Evolutionary conservation across 1,140 invertebrate genomes (phyloP), one percentile per base, ranked within the genome.

Genomic region (Heliconius hermathena): DNA sequence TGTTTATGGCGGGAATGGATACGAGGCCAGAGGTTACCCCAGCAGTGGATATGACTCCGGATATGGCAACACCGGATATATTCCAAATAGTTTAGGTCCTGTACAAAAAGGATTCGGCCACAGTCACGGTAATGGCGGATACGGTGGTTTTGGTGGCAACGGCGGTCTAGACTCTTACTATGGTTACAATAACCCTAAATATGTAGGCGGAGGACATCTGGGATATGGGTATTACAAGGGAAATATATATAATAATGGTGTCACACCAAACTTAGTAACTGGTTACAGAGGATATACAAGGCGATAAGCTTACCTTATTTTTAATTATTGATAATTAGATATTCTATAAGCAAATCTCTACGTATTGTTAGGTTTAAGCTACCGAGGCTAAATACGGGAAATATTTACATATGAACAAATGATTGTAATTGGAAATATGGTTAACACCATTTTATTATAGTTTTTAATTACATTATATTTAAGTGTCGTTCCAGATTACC

Each of bases 251-350:
- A 89, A 82, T 73, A 89, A 80, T 66, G 90, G 90, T 8, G 85
- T 94, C 20, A 93, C 91, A 9, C 93, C 93, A 6, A 94, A 86
- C 71, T 83, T 93, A 79, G 91, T 93, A 1, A 93, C 91, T 8
- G 93, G 93, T 8, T 94, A 94, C 73, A 89, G 93, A 84, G 93
- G 93, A 9, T 94, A 94, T 79, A 87, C 91, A 8, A 87, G 86
- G 74, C 87, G 86, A 66, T 66, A 16, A 29, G 60, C 11, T 66
- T 22, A 66, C 11, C 4, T 66, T n/a, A n/a, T n/a, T n/a, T n/a
- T n/a, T n/a, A n/a, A n/a, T n/a, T n/a, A n/a, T n/a, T n/a, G 20
- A 20, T 57, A n/a, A 22, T n/a, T 22, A n/a, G 20, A n/a, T 66
- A 26, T 66, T 66, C 3, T 22, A 13, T 16, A 66, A 26, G 60